Conservation (phyloP, 2,888 invertebrate species). For the Bellardia bayeri region DNA sequence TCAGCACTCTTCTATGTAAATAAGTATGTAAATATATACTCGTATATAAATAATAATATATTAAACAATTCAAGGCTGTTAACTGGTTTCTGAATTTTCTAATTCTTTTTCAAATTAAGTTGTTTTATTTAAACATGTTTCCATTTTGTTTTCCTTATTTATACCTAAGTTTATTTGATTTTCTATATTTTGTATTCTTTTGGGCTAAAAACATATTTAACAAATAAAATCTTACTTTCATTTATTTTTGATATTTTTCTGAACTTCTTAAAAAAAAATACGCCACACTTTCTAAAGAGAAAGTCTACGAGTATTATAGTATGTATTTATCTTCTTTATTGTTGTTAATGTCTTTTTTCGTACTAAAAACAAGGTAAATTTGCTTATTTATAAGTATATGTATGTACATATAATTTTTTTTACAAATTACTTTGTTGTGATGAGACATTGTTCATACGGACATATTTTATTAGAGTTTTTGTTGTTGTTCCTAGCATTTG, state of each 20-base stretch:
- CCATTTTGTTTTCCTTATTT: conserved; percentile 8
- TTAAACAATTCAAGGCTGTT: conserved; percentile 59
- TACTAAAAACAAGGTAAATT: conserved; percentile 42
- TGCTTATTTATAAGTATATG: not conserved
- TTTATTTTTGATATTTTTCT: conserved; percentile 29
- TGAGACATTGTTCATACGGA: not conserved
- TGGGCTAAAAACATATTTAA: conserved; percentile 1
- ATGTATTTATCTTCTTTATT: not conserved
- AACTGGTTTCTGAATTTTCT: conserved; percentile 32
- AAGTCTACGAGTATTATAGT: conserved; percentile 43
- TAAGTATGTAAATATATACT: not conserved
- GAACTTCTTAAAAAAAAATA: conserved; percentile 54
- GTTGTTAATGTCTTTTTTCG: conserved; percentile 34
- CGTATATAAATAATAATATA: not conserved
- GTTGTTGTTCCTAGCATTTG: not conserved
- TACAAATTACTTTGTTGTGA: conserved; percentile 40
- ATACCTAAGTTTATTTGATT: conserved; percentile 15
- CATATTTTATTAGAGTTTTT: conserved; percentile 11
- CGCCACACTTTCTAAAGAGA: conserved; percentile 70
- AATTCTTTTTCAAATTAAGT: conserved; percentile 49
- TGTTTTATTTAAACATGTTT: conserved; percentile 8
- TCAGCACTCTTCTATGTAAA: not conserved
- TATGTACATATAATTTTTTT: not conserved
- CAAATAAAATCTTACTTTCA: conserved; percentile 70
- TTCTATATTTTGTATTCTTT: not conserved